Conservation (phyloP, 2,797 vertebrate genomes). For the Pipistrellus pygmaeus region DNA sequence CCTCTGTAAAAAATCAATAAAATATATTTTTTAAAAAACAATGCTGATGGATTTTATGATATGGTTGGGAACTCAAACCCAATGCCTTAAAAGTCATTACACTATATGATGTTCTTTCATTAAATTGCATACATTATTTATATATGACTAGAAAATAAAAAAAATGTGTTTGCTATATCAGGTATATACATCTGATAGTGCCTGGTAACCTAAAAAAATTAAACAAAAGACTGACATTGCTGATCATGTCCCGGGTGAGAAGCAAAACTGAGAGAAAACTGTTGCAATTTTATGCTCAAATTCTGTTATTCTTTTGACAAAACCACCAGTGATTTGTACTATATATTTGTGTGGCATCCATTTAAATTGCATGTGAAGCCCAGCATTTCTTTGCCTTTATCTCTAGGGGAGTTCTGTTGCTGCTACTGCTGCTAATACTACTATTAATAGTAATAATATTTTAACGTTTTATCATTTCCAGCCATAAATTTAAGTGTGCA, state of each 20-base stretch:
- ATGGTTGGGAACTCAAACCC: neutral
- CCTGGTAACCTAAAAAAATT: neutral
- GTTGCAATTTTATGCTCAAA: neutral
- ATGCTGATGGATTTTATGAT: neutral
- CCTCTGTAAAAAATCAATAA: too few relatives aligned
- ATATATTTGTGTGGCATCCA: neutral
- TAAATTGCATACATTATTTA: neutral
- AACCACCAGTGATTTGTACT: neutral
- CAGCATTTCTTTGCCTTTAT: neutral
- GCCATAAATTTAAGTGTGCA: neutral
- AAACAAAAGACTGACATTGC: neutral
- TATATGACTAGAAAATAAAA: neutral
- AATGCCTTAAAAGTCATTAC: neutral
- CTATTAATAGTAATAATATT: neutral
- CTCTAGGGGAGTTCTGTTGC: neutral
- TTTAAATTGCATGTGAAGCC: neutral
- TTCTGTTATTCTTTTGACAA: neutral
- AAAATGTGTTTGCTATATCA: neutral
- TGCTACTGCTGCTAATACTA: neutral
- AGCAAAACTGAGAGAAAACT: slow-evolving; percentile 13
- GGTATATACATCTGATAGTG: neutral
- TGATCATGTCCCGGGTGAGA: neutral
- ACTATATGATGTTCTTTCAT: neutral
- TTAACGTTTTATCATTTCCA: neutral
- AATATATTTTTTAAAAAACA: neutral